These are phyloP conservation scores for human (Homo sapiens) DNA, from an alignment of 2,113 vertebrate species.

Conservation along the genomic window GRCh38 chr5:156716501-156717000, in stretches of 20 bases:
- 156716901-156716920: slow-evolving; percentile 74
- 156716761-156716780: neutral
- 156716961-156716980: slow-evolving; percentile 77
- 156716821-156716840: neutral
- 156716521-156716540: neutral
- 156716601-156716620: accelerated
- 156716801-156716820: accelerated
- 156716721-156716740: neutral
- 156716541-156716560: neutral
- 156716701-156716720: neutral
- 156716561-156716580: accelerated
- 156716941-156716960: slow-evolving; percentile 82
- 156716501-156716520: neutral
- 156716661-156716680: accelerated
- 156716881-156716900: slow-evolving; percentile 56
- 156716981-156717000: slow-evolving; percentile 78
- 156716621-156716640: accelerated
- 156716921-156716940: slow-evolving; percentile 81
- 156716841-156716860: neutral
- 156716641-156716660: accelerated
- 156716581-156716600: accelerated
- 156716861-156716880: neutral
- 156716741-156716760: neutral
- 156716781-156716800: accelerated
- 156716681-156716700: neutral